Evolutionary conservation across 2,797 vertebrate species (phyloP).

Genomic region (Fringilla coelebs): DNA sequence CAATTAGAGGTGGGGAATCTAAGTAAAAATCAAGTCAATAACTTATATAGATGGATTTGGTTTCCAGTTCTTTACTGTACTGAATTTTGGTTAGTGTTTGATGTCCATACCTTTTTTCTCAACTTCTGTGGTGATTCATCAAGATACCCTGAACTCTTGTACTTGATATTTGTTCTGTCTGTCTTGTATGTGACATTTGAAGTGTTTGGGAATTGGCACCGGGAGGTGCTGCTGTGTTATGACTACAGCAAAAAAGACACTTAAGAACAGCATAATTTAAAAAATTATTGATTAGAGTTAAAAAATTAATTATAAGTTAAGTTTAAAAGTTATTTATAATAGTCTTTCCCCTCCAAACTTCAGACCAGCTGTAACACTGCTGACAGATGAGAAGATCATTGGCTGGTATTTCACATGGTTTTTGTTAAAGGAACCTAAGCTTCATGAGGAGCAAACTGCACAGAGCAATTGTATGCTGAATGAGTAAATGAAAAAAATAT

Average conservation of each 20-base stretch:
- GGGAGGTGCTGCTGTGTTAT: background rate
- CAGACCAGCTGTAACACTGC: background rate
- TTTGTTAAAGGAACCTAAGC: background rate
- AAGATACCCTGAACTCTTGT: background rate
- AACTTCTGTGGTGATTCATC: rapidly evolving
- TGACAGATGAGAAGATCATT: background rate
- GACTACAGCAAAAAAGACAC: background rate
- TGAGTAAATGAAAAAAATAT: background rate
- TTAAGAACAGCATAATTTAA: background rate
- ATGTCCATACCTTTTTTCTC: background rate
- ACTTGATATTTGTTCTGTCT: background rate
- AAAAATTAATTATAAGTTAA: background rate
- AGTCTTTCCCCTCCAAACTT: background rate
- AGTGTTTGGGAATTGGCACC: background rate
- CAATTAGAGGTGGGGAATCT: background rate
- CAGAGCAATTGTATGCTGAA: rapidly evolving
- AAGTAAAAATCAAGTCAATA: background rate
- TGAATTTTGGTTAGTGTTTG: background rate
- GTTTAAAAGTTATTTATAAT: background rate
- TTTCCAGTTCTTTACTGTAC: background rate
- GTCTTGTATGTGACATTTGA: background rate
- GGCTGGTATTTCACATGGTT: background rate
- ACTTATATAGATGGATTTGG: background rate
- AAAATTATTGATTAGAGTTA: background rate
- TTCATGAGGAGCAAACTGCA: background rate